A percentile compares a stretch with the other conserved stretches of the same genome.
These are phyloP conservation scores for Anser cygnoides DNA, from an alignment of 2,113 vertebrate genomes.

Conservation along the genomic window DNA sequence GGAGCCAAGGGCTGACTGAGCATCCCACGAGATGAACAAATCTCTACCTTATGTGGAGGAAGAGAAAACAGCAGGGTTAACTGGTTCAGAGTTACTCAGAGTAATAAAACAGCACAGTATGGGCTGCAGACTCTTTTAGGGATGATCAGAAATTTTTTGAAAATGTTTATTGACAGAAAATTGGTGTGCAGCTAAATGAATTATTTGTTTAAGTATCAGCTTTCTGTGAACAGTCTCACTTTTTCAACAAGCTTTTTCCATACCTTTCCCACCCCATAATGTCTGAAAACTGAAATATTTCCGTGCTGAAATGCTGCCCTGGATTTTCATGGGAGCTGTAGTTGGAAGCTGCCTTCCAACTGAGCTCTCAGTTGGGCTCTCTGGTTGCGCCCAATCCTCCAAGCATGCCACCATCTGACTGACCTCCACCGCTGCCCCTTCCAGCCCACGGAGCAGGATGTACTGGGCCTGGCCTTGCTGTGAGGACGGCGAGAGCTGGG, in stretches of 20 bases:
- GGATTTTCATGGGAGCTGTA: not conserved
- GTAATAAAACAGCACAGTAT: constrained; percentile 45
- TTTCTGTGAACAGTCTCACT: not conserved
- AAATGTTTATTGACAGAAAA: constrained; percentile 45
- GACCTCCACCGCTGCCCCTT: not conserved
- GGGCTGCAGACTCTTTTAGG: not conserved
- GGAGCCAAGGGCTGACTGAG: constrained; percentile 37
- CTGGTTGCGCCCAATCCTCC: not conserved
- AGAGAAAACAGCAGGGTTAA: constrained; percentile 59
- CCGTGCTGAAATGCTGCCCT: not conserved
- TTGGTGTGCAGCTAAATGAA: not conserved
- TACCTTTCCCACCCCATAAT: not conserved
- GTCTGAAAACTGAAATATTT: constrained; percentile 24
- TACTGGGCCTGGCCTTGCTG: not conserved
- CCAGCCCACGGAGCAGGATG: fast-evolving
- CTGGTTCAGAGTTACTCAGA: constrained; percentile 8
- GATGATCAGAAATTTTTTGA: not conserved
- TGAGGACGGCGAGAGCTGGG: not conserved
- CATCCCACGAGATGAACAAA: constrained; percentile 65
- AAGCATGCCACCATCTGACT: fast-evolving
- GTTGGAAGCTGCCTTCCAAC: not conserved
- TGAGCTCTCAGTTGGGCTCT: not conserved
- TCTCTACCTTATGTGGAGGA: constrained; percentile 68
- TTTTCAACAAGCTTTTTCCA: not conserved
- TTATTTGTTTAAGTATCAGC: not conserved